These are phyloP conservation scores for Urocolius indicus DNA, from an alignment of 2,113 vertebrate genomes.

Conservation along the genomic window DNA sequence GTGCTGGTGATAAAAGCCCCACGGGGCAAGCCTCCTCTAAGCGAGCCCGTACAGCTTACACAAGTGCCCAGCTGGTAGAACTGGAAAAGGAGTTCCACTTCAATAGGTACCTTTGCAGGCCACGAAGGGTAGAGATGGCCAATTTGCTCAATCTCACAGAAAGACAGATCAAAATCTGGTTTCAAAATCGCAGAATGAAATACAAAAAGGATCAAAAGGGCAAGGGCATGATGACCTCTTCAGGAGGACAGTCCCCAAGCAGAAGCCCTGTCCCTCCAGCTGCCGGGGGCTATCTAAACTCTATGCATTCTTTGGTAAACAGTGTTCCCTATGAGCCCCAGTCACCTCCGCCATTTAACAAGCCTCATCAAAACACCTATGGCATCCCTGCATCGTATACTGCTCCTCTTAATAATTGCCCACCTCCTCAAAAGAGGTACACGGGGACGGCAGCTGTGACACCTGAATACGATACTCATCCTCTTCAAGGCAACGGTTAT, in stretches of 20 bases:
- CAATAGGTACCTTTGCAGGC: constrained; percentile 97
- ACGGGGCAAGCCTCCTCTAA: constrained; percentile 94
- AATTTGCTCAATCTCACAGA: constrained; percentile 97
- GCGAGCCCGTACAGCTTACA: constrained; percentile 97
- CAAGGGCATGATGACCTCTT: constrained; percentile 94
- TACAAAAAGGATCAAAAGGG: constrained; percentile 99
- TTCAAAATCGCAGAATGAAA: constrained; percentile 99
- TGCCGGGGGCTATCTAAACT: constrained; percentile 90
- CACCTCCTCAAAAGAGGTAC: constrained; percentile 93
- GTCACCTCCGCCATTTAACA: constrained; percentile 92
- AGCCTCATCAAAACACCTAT: constrained; percentile 91
- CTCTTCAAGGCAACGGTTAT: constrained; percentile 93
- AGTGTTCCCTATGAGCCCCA: constrained; percentile 93
- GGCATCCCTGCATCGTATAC: constrained; percentile 91
- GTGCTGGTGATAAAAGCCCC: constrained; percentile 95
- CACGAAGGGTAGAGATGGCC: constrained; percentile 96
- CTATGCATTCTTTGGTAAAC: constrained; percentile 98
- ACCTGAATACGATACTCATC: constrained; percentile 92
- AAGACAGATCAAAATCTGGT: constrained; percentile 99
- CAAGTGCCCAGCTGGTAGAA: constrained; percentile 98
- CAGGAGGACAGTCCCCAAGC: constrained; percentile 93
- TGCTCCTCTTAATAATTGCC: constrained; percentile 88
- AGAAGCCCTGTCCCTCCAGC: constrained; percentile 90
- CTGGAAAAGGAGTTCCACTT: constrained; percentile 99
- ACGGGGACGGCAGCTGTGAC: constrained; percentile 87